A percentile compares a stretch with the other conserved stretches of the same genome.
Conservation (phyloP, 2,888 invertebrate species). For the Phasia obesa region DNA sequence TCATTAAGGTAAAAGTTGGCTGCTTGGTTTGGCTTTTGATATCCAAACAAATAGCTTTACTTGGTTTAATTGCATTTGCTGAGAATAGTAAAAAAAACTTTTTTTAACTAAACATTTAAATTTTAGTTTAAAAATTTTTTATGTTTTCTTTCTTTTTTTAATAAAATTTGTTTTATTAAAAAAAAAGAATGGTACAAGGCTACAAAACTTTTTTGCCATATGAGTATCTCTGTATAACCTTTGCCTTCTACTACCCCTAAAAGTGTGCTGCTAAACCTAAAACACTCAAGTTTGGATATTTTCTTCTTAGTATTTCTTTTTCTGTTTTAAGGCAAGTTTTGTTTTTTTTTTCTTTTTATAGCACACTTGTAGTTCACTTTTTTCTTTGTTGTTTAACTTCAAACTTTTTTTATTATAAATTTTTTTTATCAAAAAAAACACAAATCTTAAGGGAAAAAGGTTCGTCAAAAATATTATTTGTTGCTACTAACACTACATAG, state of each 20-base stretch:
- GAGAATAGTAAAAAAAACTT: conserved; percentile 3
- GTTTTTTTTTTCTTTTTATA: conserved; percentile 7
- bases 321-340: conserved; percentile 10
- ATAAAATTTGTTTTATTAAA: not conserved
- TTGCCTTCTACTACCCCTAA: conserved; percentile 40
- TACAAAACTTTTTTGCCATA: conserved; percentile 17
- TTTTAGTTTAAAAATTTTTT: conserved; percentile 5
- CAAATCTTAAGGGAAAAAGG: conserved; percentile 51
- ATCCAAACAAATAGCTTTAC: conserved; percentile 53
- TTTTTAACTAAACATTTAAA: not conserved
- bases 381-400: conserved; percentile 9
- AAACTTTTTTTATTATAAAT: conserved; percentile 52
- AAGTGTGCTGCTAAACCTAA: conserved; percentile 40
- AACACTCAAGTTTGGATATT: not conserved
- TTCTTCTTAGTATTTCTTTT: too few species aligned
- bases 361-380: conserved; percentile 8
- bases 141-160: conserved; percentile 6
- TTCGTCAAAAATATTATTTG: conserved; percentile 48
- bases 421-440: conserved; percentile 13
- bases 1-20: conserved; percentile 64
- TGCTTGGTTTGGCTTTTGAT: conserved; percentile 1
- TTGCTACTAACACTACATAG: conserved; percentile 50
- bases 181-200: not conserved
- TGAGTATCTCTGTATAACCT: conserved; percentile 9
- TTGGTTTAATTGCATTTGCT: conserved; percentile 64